Percentiles rank a stretch among this genome's conserved stretches.
Conservation (phyloP, 2,888 invertebrate species). For the Linyphia triangularis region DNA sequence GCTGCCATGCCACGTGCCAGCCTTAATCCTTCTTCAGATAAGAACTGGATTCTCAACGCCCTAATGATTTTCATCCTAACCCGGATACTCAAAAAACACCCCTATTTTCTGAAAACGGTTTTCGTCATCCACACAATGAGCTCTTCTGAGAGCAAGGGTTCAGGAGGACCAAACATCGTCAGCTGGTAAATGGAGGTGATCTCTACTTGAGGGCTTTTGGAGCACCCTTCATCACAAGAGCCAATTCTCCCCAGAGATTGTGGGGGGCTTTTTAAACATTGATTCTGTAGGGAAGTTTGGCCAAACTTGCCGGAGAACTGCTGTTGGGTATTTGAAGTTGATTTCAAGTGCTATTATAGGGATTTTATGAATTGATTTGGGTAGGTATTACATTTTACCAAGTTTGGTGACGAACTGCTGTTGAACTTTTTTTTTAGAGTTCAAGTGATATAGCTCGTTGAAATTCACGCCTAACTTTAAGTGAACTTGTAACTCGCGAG, state of each 20-base stretch:
- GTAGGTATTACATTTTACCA: background rate
- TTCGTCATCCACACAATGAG: conserved; percentile 18
- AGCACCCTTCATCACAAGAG: conserved; percentile 6
- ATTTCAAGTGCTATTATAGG: background rate
- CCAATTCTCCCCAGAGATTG: background rate
- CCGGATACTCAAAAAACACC: conserved; percentile 46
- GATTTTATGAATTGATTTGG: background rate
- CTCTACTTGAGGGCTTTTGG: conserved; percentile 49
- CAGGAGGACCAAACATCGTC: conserved; percentile 46
- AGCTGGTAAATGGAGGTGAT: conserved; percentile 58
- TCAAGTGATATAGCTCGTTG: too few species aligned
- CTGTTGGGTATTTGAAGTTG: background rate
- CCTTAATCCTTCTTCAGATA: conserved; percentile 56
- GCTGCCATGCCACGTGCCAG: conserved; percentile 58
- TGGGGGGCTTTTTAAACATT: background rate
- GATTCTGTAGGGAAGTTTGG: background rate
- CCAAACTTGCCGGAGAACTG: background rate
- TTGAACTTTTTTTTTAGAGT: too few species aligned
- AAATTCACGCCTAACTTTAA: too few species aligned
- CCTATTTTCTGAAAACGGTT: conserved; percentile 39
- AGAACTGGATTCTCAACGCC: conserved; percentile 45
- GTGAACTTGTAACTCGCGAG: too few species aligned
- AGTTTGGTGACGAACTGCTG: background rate
- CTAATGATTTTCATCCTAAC: conserved; percentile 70
- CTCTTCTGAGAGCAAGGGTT: conserved; percentile 2